Conservation (phyloP, 2,113 vertebrate species). For the Indri indri region DNA sequence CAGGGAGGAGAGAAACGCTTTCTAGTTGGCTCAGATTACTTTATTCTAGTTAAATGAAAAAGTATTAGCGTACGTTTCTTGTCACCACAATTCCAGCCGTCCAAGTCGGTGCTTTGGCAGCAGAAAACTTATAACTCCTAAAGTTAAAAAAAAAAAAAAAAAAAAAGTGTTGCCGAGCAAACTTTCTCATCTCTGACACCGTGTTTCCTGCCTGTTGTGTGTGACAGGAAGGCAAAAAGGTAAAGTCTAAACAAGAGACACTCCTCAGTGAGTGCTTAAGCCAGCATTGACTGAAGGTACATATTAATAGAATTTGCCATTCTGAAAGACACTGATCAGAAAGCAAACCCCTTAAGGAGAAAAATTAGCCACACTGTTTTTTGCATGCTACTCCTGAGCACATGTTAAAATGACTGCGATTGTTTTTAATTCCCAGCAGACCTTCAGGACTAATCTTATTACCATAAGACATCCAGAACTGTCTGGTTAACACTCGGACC, state of each 20-base stretch:
- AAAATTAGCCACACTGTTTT: background rate
- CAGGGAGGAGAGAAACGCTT: slow-evolving; percentile 44
- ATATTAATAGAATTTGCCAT: background rate
- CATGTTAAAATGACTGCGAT: background rate
- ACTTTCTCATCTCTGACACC: background rate
- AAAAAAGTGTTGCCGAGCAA: background rate
- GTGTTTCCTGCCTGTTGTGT: background rate
- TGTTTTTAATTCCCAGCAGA: background rate
- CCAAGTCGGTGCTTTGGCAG: background rate
- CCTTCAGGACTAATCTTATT: background rate
- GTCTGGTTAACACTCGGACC: background rate
- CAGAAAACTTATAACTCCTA: background rate
- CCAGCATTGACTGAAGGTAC: background rate
- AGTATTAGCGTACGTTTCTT: background rate
- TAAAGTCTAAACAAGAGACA: background rate
- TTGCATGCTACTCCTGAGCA: too few relatives aligned
- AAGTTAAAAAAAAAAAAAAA: background rate
- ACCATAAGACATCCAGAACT: background rate
- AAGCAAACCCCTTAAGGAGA: background rate
- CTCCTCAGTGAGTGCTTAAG: background rate
- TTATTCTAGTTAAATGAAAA: slow-evolving; percentile 66
- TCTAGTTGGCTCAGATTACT: slow-evolving; percentile 75
- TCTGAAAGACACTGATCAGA: background rate
- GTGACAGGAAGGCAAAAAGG: background rate
- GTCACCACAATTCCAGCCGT: slow-evolving; percentile 16